Percentiles rank a stretch among this genome's conserved stretches.
phyloP scores from a whole-genome alignment of 2,888 invertebrate genomes.

The Eumerus sabulonum region DNA sequence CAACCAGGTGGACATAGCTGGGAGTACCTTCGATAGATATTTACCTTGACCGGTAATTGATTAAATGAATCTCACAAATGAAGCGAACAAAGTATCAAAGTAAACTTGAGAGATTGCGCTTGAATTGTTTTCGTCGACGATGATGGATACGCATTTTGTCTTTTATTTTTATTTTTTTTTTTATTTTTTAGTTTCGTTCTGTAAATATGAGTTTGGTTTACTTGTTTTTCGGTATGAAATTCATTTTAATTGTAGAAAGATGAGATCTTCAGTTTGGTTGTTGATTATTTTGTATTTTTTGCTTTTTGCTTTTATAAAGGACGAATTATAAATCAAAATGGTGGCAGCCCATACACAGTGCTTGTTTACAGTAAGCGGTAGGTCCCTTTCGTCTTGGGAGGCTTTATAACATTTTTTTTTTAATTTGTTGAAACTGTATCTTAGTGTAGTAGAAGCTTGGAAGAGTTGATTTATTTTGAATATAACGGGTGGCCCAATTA shows the following conservation, averaged over 20 bases:
- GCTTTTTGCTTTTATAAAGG: slow-evolving; percentile 28
- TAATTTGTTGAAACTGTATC: too few species aligned
- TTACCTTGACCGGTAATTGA: slow-evolving; percentile 71
- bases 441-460: too few species aligned
- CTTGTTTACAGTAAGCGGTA: too few species aligned
- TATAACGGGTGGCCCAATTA: too few species aligned
- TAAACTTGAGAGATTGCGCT: slow-evolving; percentile 5
- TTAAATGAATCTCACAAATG: slow-evolving; percentile 31
- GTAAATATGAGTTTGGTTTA: slow-evolving; percentile 59
- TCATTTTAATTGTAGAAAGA: slow-evolving; percentile 18
- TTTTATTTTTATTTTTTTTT: slow-evolving; percentile 44
- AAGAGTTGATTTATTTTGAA: too few species aligned
- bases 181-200: slow-evolving; percentile 49
- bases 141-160: slow-evolving; percentile 24
- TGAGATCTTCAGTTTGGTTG: slow-evolving; percentile 24
- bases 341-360: slow-evolving; percentile 60
- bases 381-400: too few species aligned
- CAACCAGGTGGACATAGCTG: slow-evolving; percentile 78
- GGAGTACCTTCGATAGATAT: slow-evolving; percentile 71
- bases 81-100: too few species aligned
- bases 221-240: slow-evolving; percentile 21
- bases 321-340: background rate
- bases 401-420: too few species aligned
- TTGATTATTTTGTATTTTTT: slow-evolving; percentile 45
- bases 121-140: slow-evolving; percentile 30